Conservation (phyloP, 2,797 vertebrate species). For the Varecia variegata region DNA sequence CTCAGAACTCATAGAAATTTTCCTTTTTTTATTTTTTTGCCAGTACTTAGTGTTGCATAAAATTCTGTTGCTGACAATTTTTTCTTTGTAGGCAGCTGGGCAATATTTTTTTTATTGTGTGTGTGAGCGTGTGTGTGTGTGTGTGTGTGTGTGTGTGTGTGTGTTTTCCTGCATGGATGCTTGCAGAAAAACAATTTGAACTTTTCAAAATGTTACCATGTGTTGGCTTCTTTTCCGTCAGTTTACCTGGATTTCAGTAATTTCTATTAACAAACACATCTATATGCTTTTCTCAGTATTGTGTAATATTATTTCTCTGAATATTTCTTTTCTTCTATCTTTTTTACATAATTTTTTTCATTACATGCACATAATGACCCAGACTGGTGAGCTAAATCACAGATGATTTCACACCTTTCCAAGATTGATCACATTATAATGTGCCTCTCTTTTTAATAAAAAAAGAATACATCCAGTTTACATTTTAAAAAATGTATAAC, state of each 20-base stretch:
- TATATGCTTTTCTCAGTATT: not conserved
- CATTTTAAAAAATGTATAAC: not conserved
- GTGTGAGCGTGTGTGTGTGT: not conserved
- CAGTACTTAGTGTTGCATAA: not conserved
- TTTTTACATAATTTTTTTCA: not conserved
- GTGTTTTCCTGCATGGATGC: not conserved
- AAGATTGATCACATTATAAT: not conserved
- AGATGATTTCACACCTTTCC: not conserved
- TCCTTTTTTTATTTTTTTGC: not conserved
- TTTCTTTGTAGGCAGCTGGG: not conserved
- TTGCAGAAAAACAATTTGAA: conserved; percentile 8
- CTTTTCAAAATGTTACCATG: not conserved
- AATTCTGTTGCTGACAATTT: not conserved
- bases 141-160: not conserved
- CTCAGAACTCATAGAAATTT: not conserved
- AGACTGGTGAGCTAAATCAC: not conserved
- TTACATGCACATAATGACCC: not conserved
- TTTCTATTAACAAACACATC: not conserved
- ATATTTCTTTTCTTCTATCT: not conserved
- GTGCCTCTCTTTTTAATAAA: not conserved
- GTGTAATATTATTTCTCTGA: not conserved
- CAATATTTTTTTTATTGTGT: not conserved
- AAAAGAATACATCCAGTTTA: not conserved
- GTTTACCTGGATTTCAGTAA: not conserved
- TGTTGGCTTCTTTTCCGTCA: not conserved